Evolutionary conservation across 2,888 invertebrate genomes (phyloP), one percentile per base, ranked within the genome.

Genomic region (Cheilosia impressa): DNA sequence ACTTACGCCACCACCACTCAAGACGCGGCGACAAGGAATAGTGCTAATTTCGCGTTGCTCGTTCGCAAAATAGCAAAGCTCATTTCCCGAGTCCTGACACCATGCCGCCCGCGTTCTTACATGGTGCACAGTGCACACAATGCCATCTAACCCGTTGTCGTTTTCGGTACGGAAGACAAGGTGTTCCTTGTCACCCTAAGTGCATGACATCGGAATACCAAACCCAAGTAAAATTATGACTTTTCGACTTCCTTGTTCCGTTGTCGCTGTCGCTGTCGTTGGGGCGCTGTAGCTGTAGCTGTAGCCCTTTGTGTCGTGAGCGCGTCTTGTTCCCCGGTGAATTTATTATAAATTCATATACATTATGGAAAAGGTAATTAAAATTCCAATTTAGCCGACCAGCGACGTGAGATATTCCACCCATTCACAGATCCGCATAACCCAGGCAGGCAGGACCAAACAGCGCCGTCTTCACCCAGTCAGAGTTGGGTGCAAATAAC

Each of bases 291-390:
- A 27, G 62, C 65, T 10, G 68, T 65, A 10, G 73, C 27, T 55
- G 15, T 62, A 63, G 55, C 69, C 79, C 62, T 66, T 80, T 77
- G 62, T 76, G 55, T 62, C 24, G 38, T 45, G 55, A 38, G 17
- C 43, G 22, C 43, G 43, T 31, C 53, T 60, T 72, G 41, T 52
- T 63, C 41, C 34, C 47, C 22, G 22, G 58, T 53, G 58, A 63
- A 78, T 83, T 83, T 84, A 75, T 47, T 17, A 47, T 76, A 80
- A 76, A 81, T 80, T 76, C 76, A 81, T 72, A 63, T 81, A 81
- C 75, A 88, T 88, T 88, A 88, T 88, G 85, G 88, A 88, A 83
- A 87, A 88, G 89, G 88, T 88, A 89, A 89, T 89, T 89, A 89
- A 89, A 89, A 89, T 87, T 88, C 88, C 81, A 85, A 85, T 85